A percentile compares a stretch with the other conserved stretches of the same genome.
phyloP scores from a whole-genome alignment of 2,888 invertebrate species.

The Trichopria drosophilae region DNA sequence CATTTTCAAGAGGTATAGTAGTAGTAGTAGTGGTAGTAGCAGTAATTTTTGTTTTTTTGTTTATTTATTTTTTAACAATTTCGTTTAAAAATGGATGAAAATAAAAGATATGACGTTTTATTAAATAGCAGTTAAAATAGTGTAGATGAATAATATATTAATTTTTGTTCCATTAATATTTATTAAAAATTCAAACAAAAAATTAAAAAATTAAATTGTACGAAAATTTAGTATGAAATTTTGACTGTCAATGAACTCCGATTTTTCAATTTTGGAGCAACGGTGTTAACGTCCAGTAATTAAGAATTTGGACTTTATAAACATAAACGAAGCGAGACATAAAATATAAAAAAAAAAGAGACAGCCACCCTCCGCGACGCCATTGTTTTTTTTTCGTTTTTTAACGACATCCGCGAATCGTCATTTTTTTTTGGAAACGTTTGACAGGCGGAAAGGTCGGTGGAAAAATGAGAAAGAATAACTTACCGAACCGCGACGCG shows the following conservation, averaged over 20 bases:
- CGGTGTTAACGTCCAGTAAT: no score
- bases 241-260: no score
- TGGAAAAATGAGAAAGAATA: constrained; percentile 2
- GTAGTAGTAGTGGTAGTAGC: no score
- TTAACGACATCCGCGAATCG: background rate
- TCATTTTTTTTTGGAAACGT: no score
- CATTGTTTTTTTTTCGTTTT: background rate
- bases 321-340: no score
- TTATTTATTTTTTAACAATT: background rate
- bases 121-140: background rate
- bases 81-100: background rate
- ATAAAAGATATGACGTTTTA: background rate
- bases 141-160: background rate
- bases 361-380: background rate
- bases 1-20: no score
- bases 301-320: no score
- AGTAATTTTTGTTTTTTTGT: no score
- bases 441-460: no score
- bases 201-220: constrained; percentile 7
- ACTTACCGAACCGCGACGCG: constrained; percentile 57
- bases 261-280: no score
- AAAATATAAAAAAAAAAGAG: no score
- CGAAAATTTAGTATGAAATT: no score
- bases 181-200: background rate
- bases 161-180: background rate